Base-by-base conservation (phyloP, 2,888 invertebrate species). In the Salticus scenicus region DNA sequence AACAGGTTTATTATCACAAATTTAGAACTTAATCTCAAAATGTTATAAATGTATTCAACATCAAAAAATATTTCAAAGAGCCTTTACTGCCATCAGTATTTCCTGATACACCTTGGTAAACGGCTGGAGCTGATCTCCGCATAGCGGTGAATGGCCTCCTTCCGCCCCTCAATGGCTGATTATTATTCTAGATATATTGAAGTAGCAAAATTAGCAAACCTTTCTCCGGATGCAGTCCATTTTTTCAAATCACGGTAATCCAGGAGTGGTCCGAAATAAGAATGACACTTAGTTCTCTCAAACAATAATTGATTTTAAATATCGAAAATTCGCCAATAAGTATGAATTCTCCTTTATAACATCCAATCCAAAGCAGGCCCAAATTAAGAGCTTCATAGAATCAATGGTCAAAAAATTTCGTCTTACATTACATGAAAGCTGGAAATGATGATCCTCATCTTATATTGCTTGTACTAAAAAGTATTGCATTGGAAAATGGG, bases 401-500 rank as follows among this genome's bases (percentile, higher is more conserved):
- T 70, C 75, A 0, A 86, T 75, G 14, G 88, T 89, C 4, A 89
- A 88, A 73, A 89, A 85, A n/a, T n/a, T 87, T 89, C 8, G 89
- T 89, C 75, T 24, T 17, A 1, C 73, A 88, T 69, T 69, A 89
- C 8, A 88, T 89, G 85, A 90, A 90, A 76, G 86, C 88, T 8
- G 69, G 27, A 0, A 30, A 27, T 8, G 89, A 90, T 69, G 84
- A 88, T 17, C 88, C 51, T 51, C 17, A 88, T 77, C 73, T 88
- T 47, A 89, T 88, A 0, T 84, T 90, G 30, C 77, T 90, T 69
- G 88, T 88, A 20, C 89, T 89, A 66, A 76, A 89, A 1, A 75
- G 88, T 5, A 88, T 89, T 20, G 89, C 89, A 24, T 75, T 89
- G 33, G 78, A 87, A n/a, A 88, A 88, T 66, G 89, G 89, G 17